Conservation (phyloP, 2,113 vertebrate genomes). For the Lophotis ruficrista region DNA sequence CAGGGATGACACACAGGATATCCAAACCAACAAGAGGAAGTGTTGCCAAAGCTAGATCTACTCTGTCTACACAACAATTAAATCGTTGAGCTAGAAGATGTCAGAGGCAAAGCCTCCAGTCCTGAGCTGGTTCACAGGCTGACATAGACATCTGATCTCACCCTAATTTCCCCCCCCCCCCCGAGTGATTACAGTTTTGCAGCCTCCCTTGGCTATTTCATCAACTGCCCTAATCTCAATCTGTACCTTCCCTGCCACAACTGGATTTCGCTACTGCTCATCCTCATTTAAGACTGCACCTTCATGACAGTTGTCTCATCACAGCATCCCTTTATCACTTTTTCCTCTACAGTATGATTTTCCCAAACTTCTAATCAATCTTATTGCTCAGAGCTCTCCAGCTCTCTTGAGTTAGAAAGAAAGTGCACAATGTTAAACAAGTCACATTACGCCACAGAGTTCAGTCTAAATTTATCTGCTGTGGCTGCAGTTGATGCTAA, state of each 20-base stretch:
- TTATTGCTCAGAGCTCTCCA: not conserved
- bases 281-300: not conserved
- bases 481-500: not conserved
- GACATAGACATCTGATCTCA: not conserved
- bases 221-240: not conserved
- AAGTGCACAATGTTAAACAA: not conserved
- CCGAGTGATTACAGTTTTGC: not conserved
- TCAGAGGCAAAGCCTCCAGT: not conserved
- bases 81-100: not conserved
- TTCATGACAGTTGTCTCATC: not conserved
- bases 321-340: not conserved
- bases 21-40: not conserved
- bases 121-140: not conserved
- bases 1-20: constrained; percentile 54
- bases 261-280: not conserved
- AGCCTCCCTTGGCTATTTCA: not conserved
- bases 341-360: not conserved
- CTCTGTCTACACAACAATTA: not conserved
- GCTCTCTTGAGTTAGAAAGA: not conserved
- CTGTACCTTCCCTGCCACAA: not conserved
- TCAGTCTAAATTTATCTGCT: not conserved
- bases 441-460: fast-evolving
- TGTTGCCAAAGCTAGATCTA: not conserved
- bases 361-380: not conserved
- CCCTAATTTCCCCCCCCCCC: not conserved